Percentiles rank a stretch among this genome's conserved stretches.
phyloP scores from a whole-genome alignment of 1,140 invertebrate species.

The Rhizoglyphus robini region DNA sequence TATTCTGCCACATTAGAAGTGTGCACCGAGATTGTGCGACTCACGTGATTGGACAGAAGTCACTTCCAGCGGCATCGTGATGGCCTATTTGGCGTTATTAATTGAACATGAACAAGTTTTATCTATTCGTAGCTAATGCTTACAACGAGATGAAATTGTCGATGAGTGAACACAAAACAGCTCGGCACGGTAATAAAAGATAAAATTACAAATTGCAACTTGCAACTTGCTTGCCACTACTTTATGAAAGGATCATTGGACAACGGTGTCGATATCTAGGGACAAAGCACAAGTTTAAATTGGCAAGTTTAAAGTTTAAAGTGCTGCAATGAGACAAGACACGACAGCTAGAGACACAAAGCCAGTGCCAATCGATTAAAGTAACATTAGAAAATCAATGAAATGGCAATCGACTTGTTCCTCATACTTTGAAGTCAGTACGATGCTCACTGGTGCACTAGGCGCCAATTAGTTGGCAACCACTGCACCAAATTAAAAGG shows the following conservation, averaged over 20 bases:
- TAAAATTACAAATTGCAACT: slow-evolving; percentile 11
- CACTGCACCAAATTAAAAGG: no score
- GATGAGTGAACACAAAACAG: neutral
- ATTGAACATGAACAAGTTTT: slow-evolving; percentile 2
- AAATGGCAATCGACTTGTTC: slow-evolving; percentile 9
- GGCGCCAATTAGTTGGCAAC: no score
- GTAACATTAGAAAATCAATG: slow-evolving; percentile 6
- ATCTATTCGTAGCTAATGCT: neutral
- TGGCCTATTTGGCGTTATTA: slow-evolving; percentile 11
- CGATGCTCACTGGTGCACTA: no score
- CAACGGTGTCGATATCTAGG: neutral
- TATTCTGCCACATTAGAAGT: no score
- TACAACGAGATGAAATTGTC: neutral
- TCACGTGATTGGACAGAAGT: no score
- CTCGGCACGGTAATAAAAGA: neutral
- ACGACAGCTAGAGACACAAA: neutral
- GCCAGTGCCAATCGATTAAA: slow-evolving; percentile 8
- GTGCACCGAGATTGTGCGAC: no score
- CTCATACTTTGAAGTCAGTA: no score
- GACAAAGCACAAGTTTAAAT: neutral
- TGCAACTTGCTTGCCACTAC: neutral
- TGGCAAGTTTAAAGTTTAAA: slow-evolving; percentile 11
- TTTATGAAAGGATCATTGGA: neutral
- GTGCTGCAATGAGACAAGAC: neutral
- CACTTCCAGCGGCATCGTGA: no score